Base-by-base conservation (phyloP, 2,888 invertebrate species). In the Drosophila peninsularis region DNA sequence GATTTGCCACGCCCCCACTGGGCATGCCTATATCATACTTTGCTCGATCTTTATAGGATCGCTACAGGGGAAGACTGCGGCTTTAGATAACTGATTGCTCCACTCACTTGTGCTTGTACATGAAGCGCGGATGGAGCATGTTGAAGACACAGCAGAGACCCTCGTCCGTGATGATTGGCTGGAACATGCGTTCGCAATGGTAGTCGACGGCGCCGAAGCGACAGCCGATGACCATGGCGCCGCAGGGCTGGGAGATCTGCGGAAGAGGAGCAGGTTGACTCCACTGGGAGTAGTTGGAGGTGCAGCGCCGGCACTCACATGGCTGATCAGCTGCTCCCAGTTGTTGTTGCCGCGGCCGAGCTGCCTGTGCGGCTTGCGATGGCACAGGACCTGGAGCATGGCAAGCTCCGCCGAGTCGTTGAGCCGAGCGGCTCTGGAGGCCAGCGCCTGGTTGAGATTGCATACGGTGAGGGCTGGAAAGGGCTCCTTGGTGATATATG, bases 121-220 rank as follows among this genome's bases (percentile, higher is more conserved):
- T 90, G 62, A 79, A 91, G n/a, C 65, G 70, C 1, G 94, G 93
- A 65, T 96, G 95, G 0, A 97, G 94, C 70, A 95, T 94, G 90
- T 97, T 97, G 90, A 97, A 97, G 5, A 96, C 95, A 91, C 97
- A 97, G 90, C 97, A 97, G 1, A 96, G 93, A 0, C 97, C 97
- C 90, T 97, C 96, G 82, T 97, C 97, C 0, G 96, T 96, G 62
- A 96, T 93, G 65, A 95, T 94, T 0, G 95, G 94, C 90, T 95
- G 95, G 91, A 97, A 96, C 68, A 96, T 90, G 49, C 95, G 94
- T 6, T 94, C 93, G 86, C 97, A 97, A 63, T 94, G 93, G 78
- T 93, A 92, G 0, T 88, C 88, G 13, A 93, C 92, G 0, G 94
- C 94, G 80, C 95, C 94, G 95, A 96, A 97, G 63, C 93, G 91